Evolutionary conservation across 2,888 invertebrate species (phyloP).

Genomic region (Horisme vitalbata): DNA sequence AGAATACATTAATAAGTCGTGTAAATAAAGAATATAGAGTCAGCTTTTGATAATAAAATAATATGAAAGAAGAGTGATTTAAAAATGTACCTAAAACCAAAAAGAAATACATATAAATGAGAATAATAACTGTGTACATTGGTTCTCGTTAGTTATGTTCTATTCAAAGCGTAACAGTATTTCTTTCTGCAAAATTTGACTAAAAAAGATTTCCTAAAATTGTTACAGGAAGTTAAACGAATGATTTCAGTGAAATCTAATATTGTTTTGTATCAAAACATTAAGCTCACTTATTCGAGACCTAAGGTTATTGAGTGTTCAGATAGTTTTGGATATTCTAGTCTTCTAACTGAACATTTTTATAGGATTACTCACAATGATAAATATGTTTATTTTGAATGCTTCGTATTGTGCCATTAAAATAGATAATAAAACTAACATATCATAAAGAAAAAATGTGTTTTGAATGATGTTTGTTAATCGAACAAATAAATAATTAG

Average conservation of each 20-base stretch:
- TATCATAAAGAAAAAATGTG: conserved; percentile 2
- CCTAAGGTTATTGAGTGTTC: neutral
- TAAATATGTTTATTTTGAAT: neutral
- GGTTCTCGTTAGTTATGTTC: too few relatives aligned
- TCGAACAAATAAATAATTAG: conserved; percentile 19
- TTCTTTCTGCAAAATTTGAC: too few relatives aligned
- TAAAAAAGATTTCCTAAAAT: neutral
- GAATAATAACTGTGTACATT: too few relatives aligned
- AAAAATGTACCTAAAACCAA: too few relatives aligned
- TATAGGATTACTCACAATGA: neutral
- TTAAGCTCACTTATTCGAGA: conserved; percentile 8
- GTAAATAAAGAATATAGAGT: too few relatives aligned
- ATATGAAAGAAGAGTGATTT: too few relatives aligned
- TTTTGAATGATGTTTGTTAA: neutral
- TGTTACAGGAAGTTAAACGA: conserved; percentile 2
- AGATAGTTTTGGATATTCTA: conserved; percentile 15
- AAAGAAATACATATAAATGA: too few relatives aligned
- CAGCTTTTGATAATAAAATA: too few relatives aligned
- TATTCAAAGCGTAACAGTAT: too few relatives aligned
- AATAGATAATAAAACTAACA: conserved; percentile 8
- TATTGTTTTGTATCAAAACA: conserved; percentile 76
- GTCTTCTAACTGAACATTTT: conserved; percentile 7
- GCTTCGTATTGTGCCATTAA: conserved; percentile 23
- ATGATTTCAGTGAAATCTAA: conserved; percentile 69
- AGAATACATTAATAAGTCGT: neutral